Evolutionary conservation across 2,888 invertebrate species (phyloP).

Genomic region (Leucophora obtusa): DNA sequence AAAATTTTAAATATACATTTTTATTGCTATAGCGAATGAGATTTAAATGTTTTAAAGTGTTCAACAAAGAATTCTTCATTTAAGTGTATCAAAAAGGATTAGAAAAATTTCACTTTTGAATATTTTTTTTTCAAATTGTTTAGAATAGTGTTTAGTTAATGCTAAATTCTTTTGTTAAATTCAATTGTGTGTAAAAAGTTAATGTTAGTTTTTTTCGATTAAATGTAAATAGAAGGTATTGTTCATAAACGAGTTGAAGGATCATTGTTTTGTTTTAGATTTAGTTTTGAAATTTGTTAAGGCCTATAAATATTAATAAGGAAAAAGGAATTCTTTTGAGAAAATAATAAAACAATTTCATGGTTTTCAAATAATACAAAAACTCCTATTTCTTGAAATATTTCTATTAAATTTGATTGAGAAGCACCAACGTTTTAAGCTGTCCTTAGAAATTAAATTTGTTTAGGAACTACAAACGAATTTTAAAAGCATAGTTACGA

Average conservation of each 20-base stretch:
- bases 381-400: background rate
- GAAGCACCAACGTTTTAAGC: too few species aligned
- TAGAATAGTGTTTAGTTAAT: conserved; percentile 11
- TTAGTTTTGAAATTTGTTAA: conserved; percentile 25
- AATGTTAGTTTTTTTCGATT: conserved; percentile 46
- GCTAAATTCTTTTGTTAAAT: conserved; percentile 55
- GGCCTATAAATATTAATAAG: conserved; percentile 31
- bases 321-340: conserved; percentile 1
- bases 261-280: background rate
- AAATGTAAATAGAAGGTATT: conserved; percentile 47
- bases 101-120: conserved; percentile 34
- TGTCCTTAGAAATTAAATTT: too few species aligned
- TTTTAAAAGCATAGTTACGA: too few species aligned
- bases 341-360: conserved; percentile 52
- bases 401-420: conserved; percentile 19
- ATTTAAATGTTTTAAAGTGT: conserved; percentile 43
- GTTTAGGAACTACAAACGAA: too few species aligned
- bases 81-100: conserved; percentile 48
- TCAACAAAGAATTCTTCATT: conserved; percentile 28
- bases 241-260: conserved; percentile 30
- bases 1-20: conserved; percentile 22
- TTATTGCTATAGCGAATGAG: conserved; percentile 60
- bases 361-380: conserved; percentile 40
- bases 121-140: conserved; percentile 36
- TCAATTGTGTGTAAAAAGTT: conserved; percentile 62